Evolutionary conservation across 2,888 invertebrate genomes (phyloP), one percentile per base, ranked within the genome.

Genomic region (Meteorus colon): DNA sequence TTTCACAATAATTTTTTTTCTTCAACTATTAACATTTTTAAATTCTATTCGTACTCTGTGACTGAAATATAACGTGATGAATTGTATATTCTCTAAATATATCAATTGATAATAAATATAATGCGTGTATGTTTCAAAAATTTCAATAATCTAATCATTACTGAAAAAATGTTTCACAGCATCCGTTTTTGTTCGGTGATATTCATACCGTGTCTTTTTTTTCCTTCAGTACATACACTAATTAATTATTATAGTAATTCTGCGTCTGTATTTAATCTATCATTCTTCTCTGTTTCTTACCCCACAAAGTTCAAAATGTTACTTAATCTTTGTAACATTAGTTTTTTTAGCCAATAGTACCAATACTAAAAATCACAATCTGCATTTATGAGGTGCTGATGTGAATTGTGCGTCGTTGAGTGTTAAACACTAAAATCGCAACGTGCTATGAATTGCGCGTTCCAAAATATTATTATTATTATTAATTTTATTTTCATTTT

Each of bases 321-420:
- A 16, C 62, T n/a, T 37, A 65, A 37, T 37, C 5, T 24, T 24
- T 16, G 76, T 81, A 75, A 72, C 70, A 65, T 55, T 55, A n/a
- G 12, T 55, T 19, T 19, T 24, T 74, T 76, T 78, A 71, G 65
- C 78, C 71, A 73, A 78, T 81, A 78, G 75, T 80, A 78, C 79
- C 77, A 77, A 80, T 80, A 78, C 79, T 81, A 80, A 76, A 74
- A 75, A 80, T 80, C 82, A 81, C 82, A 80, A 75, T 34, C 77
- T 79, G 80, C 81, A 80, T 79, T 87, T 87, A 88, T 84, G 81
- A 85, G 84, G 86, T 89, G 88, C 88, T 81, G 84, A 82, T 86
- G 88, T 86, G 87, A 89, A 84, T 87, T 89, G 89, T 89, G 88
- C 89, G 89, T 89, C 86, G 82, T 88, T 86, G 85, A 86, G 86